Base-by-base conservation (phyloP, 2,888 invertebrate genomes). In the Barypeithes pellucidus region DNA sequence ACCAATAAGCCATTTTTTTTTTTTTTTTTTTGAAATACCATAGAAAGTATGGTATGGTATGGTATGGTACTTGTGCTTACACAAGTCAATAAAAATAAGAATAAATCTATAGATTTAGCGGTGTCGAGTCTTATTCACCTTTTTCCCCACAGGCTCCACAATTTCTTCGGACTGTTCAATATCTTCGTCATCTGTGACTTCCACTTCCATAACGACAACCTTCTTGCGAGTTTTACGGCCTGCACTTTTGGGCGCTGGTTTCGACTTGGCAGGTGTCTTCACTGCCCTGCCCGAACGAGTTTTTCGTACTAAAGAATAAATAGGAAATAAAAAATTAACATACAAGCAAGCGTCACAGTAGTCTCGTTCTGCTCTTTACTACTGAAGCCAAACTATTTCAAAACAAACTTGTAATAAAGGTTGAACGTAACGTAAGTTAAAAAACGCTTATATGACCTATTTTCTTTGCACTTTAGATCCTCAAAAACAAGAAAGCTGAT, bases 231-330 rank as follows among this genome's bases (percentile, higher is more conserved):
- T 81, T 82, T 86, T 85, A 80, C 82, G 79, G 7, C 80, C 73
- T 18, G 79, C 80, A 16, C 83, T 80, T 63, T 81, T 82, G 4
- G 82, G 78, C 50, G 67, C 54, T 52, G 39, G 69, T 47, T 76
- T 68, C 22, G 79, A 61, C 18, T 83, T 78, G 14, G 82, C 75
- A 20, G 84, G 78, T 11, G 83, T 73, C 71, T 82, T 77, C 4
- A 87, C 83, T 2, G 86, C 79, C 77, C 90, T 87, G 12, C 89
- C 89, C 0, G 91, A 90, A 60, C 91, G 88, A 16, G 90, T 90
- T 43, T 89, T 87, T 61, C 90, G 86, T 39, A 87, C 90, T 89
- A 76, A 39, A 77, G 68, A 24, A 14, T 7, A 9, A 24, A n/a
- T n/a, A n/a, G n/a, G n/a, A n/a, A 72, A 57, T 7, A 4, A 39